Percentiles rank a stretch among this genome's conserved stretches.
These are phyloP conservation scores for Papilio gigon DNA, from an alignment of 2,888 invertebrate species.

Conservation along the genomic window DNA sequence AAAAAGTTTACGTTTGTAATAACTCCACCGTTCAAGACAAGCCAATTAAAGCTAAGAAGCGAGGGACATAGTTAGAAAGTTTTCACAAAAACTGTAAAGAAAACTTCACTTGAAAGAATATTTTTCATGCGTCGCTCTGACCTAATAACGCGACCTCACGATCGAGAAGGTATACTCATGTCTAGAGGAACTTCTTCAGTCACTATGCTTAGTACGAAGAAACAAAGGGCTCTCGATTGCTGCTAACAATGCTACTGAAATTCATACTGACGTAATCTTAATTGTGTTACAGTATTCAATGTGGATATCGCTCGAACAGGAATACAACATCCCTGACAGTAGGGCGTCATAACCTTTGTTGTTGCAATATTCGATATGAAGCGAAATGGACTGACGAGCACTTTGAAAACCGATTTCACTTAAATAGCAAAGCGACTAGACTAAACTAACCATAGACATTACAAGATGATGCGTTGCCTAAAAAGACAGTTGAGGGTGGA, in stretches of 20 bases:
- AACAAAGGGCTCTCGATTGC: conserved; percentile 21
- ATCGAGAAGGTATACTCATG: neutral
- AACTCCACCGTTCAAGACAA: neutral
- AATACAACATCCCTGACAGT: too few species aligned
- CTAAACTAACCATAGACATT: too few species aligned
- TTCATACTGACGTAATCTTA: neutral
- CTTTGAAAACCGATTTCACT: too few species aligned
- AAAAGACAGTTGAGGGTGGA: too few species aligned
- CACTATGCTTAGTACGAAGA: conserved; percentile 16
- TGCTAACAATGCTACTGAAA: neutral
- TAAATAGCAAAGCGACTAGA: too few species aligned
- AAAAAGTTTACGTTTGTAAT: neutral
- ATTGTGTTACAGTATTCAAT: neutral
- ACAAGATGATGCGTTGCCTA: too few species aligned
- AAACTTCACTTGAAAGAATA: neutral
- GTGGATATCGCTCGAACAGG: neutral
- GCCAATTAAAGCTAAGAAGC: conserved; percentile 12
- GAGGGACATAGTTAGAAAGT: conserved; percentile 1
- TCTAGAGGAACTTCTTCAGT: neutral
- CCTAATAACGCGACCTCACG: conserved; percentile 22
- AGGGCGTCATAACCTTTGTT: too few species aligned
- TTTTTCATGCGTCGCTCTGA: neutral
- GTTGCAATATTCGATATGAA: too few species aligned
- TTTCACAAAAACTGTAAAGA: neutral
- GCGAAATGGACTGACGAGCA: too few species aligned